Evolutionary conservation across 2,797 vertebrate species (phyloP), one percentile per base, ranked within the genome.

Genomic region (Parambassis ranga): DNA sequence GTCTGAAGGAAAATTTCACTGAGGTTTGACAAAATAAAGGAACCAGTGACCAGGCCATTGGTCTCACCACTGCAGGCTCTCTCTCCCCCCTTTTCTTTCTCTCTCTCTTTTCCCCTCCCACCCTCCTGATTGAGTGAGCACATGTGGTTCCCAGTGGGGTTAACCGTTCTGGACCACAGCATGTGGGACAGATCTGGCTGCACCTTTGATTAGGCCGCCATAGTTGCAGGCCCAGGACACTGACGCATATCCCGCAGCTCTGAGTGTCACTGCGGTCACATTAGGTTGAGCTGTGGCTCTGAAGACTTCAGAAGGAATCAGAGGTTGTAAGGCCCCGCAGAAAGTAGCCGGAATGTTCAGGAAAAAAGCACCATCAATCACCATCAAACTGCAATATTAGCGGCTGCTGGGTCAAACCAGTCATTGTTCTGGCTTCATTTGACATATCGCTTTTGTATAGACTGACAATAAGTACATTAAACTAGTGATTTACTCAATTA

Each of bases 231-330:
- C 50, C 61, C 53, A 9, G 76, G 81, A 83, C 72, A 57, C 69
- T 83, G 83, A 83, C 59, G 26, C 69, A 86, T 52, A 61, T 76
- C 65, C 68, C 69, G 27, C 69, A 35, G 64, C 51, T 71, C 42
- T 30, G 57, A 77, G 74, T 87, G 75, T 87, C 85, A 79, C 82
- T 76, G 77, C 31, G 66, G 85, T 86, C 84, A 65, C 73, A 75
- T 84, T 74, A 79, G 63, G 49, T 56, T 74, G 55, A 52, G 52
- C 72, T 66, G 41, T 3, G 61, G 59, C 60, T 74, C 2, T 4
- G 51, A 43, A 70, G 48, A 38, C 51, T 75, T 65, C 18, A 65
- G 42, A 41, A 10, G 62, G 41, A 73, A 67, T 50, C 53, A 46
- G 42, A 74, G 47, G 48, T 53, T 75, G 47, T 59, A 53, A 43